Base-by-base conservation (phyloP, 2,797 vertebrate species). In the Ctenopoma multispine region DNA sequence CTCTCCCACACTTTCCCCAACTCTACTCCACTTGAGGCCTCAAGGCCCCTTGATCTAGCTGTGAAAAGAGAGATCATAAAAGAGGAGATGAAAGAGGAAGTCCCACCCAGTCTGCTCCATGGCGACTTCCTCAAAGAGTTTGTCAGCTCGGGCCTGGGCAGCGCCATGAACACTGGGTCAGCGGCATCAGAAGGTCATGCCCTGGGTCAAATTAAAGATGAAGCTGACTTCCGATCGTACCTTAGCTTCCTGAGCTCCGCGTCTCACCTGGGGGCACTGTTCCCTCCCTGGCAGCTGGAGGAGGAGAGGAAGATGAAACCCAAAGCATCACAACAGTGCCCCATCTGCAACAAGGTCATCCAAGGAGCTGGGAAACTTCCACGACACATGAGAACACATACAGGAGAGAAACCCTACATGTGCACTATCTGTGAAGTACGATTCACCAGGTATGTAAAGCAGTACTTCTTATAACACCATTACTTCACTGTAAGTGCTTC, bases 331-430 rank as follows among this genome's bases (percentile, higher is more conserved):
- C 98, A 99, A 91, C 98, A 99, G 89, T 99, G 98, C 72, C 98
- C 98, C 4, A 97, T 99, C 90, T 99, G 98, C 87, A 98, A 99
- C 94, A 99, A 99, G 89, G 94, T 99, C 87, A 99, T 99, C 90
- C 98, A 99, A 94, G 98, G 98, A 31, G 98, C 98, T 0, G 98
- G 98, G 68, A 99, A 99, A 91, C 95, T 99, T 74, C 98, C 98
- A 0, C 92, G 98, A 60, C 98, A 99, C 93, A 99, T 99, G 97
- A 95, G 97, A 82, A 99, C 98, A 4, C 98, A 99, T 83, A 99
- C 98, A 0, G 98, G 98, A 75, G 98, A 99, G 93, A 99, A 99
- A 91, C 98, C 98, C 17, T 99, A 99, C 86, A 97, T 98, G 96
- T 99, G 98, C 91, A 98, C 88, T 81, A 99, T 99, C 94, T 99